Evolutionary conservation across 2,888 invertebrate species (phyloP).

Genomic region (Acanthosepion pharaonis): DNA sequence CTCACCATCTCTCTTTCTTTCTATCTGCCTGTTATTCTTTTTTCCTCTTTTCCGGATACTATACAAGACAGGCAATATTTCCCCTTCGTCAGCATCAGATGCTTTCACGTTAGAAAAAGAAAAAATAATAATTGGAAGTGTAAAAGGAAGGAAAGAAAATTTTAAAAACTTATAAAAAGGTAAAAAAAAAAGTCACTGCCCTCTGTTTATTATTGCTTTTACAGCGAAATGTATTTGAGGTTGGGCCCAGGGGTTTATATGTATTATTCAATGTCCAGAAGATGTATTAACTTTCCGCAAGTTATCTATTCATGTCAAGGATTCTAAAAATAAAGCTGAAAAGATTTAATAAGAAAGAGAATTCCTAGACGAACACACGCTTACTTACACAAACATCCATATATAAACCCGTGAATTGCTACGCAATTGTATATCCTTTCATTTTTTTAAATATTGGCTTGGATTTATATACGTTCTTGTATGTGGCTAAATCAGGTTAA

Average conservation of each 20-base stretch:
- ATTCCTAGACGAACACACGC: background rate
- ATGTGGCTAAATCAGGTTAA: no score
- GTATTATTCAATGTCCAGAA: conserved; percentile 21
- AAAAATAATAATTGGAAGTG: background rate
- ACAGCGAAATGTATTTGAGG: background rate
- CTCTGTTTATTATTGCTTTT: background rate
- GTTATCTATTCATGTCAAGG: background rate
- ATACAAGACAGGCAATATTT: background rate
- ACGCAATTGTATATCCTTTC: background rate
- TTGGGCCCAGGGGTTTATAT: background rate
- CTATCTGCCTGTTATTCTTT: no score
- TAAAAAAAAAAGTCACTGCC: background rate
- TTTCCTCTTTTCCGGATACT: background rate
- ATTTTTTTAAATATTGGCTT: no score
- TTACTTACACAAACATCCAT: background rate
- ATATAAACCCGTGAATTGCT: no score
- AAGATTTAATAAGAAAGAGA: background rate
- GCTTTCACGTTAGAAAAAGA: background rate
- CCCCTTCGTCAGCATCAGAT: background rate
- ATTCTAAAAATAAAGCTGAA: background rate
- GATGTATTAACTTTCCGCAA: background rate
- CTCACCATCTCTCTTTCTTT: background rate
- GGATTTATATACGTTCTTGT: no score
- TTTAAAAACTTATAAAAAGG: background rate
- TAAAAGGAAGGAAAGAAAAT: background rate